phyloP scores from a whole-genome alignment of 2,113 vertebrate genomes.

The Cryptomyrus ogoouensis region DNA sequence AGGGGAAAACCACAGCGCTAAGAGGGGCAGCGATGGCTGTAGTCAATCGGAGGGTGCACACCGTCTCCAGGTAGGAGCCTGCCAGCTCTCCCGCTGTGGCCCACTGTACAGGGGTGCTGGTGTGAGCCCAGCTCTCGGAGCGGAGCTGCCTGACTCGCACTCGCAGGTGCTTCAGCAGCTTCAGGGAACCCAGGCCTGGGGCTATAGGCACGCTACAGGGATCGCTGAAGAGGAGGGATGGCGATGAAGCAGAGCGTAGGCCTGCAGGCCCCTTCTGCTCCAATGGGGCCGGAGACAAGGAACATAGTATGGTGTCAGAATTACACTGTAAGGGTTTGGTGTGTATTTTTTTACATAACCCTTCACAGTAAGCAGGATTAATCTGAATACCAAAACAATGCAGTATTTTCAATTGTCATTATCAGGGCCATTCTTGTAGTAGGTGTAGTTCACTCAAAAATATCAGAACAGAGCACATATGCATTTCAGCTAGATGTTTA shows the following conservation, averaged over 20 bases:
- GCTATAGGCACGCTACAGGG: constrained; percentile 21
- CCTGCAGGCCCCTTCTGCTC: constrained; percentile 28
- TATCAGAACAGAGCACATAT: background rate
- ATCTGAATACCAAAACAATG: background rate
- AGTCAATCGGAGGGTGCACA: constrained; percentile 26
- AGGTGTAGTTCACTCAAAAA: background rate
- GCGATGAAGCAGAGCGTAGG: constrained; percentile 27
- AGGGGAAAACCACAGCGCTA: background rate
- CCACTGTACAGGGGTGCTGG: constrained; percentile 27
- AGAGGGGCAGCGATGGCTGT: background rate
- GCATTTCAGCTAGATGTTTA: constrained; percentile 33
- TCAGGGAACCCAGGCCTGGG: constrained; percentile 52
- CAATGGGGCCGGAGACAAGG: constrained; percentile 30
- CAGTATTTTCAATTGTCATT: background rate
- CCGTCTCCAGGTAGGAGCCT: constrained; percentile 47
- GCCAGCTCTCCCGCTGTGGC: constrained; percentile 32
- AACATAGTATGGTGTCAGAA: background rate
- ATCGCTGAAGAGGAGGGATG: constrained; percentile 27
- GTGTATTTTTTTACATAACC: background rate
- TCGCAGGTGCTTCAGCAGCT: constrained; percentile 61
- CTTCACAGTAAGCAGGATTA: background rate
- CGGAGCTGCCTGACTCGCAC: constrained; percentile 58
- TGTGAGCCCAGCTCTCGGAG: constrained; percentile 46
- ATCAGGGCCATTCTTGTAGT: background rate
- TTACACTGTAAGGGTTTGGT: background rate